These are phyloP conservation scores for Myathropa florea DNA, from an alignment of 2,888 invertebrate species.

Conservation along the genomic window DNA sequence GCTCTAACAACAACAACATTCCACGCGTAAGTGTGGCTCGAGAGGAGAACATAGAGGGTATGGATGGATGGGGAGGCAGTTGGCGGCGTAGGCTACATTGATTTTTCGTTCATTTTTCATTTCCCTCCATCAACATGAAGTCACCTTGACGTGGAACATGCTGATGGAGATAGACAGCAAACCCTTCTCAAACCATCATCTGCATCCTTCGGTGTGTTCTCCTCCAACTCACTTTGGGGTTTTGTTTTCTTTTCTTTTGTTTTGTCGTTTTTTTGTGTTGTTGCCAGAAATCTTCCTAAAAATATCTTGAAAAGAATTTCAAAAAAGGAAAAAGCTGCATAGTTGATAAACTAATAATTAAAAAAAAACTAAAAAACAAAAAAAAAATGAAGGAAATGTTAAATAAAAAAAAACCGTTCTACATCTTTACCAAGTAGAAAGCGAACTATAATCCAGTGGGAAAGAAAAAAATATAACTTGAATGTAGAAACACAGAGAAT, in stretches of 20 bases:
- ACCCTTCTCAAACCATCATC: not conserved
- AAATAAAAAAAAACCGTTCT: slow-evolving; percentile 18
- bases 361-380: not conserved
- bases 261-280: slow-evolving; percentile 22
- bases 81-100: too few species aligned
- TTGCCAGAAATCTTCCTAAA: slow-evolving; percentile 19
- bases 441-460: slow-evolving; percentile 42
- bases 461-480: slow-evolving; percentile 5
- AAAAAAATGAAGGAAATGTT: slow-evolving; percentile 32
- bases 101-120: too few species aligned
- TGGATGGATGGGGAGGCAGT: too few species aligned
- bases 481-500: slow-evolving; percentile 5
- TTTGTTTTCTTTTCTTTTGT: slow-evolving; percentile 37
- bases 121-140: too few species aligned
- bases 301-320: not conserved
- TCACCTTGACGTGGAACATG: too few species aligned
- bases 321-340: not conserved
- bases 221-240: not conserved
- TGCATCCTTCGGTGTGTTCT: not conserved
- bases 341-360: not conserved
- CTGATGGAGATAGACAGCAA: too few species aligned
- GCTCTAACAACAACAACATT: slow-evolving; percentile 16
- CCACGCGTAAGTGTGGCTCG: not conserved
- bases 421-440: slow-evolving; percentile 48
- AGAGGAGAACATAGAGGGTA: not conserved